Evolutionary conservation across 92 coral and sea anemone species (phyloP), one percentile per base, ranked within the genome.

Genomic region (Porites divaricata): DNA sequence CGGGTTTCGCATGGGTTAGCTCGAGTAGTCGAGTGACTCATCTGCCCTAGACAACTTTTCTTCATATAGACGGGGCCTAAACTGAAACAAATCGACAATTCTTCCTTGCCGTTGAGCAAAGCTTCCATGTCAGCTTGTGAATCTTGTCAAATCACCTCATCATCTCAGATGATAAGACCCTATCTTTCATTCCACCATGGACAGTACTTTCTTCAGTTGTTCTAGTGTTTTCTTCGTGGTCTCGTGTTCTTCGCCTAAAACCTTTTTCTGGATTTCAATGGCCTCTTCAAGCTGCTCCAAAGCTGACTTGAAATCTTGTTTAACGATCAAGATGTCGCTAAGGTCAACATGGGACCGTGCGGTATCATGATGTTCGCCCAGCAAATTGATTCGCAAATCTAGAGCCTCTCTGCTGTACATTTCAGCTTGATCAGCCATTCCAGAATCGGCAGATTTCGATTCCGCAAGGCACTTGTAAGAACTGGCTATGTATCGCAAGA

Each of bases 391-490:
- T 48, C 83, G n/a, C 9, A 78, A 19, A 1, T 64, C 73, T 17
- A 64, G 72, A 52, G 83, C 74, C 23, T 64, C 15, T 14, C 63
- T 52, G 64, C 19, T 48, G 19, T 23, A 15, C n/a, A 12, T 67
- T 5, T 64, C 58, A 17, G 83, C 83, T 23, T 24, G 21, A 3
- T 51, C 74, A 67, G 16, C 48, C 45, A n/a, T 65, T 6, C 35
- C 83, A 2, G 15, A 25, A 24, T 76, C 80, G 0, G 68, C 7
- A 48, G 17, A 24, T 58, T 24, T 23, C 7, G 6, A n/a, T n/a
- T n/a, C 24, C 50, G 83, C 83, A 8, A 78, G 83, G 19, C 73
- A 48, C 83, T 78, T 78, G 74, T 78, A 64, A 73, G 83, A 78
- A 74, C 25, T 58, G 6, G 74, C 83, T 11, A 78, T 78, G 65